Evolutionary conservation across 1,140 invertebrate species (phyloP), one percentile per base, ranked within the genome.

Genomic region (Calycopis cecrops): DNA sequence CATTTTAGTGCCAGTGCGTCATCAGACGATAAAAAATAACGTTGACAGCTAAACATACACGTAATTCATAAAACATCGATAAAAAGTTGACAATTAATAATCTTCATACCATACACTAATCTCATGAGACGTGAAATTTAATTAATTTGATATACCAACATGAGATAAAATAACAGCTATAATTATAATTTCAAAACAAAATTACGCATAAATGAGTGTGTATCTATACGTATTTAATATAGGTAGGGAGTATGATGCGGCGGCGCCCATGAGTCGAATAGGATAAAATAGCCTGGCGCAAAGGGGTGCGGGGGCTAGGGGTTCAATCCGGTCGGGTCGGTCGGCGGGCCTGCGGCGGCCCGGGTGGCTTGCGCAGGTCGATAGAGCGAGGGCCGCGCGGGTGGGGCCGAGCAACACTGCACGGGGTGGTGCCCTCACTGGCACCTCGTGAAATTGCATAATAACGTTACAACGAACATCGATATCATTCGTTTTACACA

Each of bases 351-450:
- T 62, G 76, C 71, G 64, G 60, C 67, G 68, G 69, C 65, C 67
- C 74, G 71, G 69, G 71, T 74, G 72, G 76, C 76, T 68, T 67
- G 80, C 79, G 79, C 72, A 77, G 83, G 78, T 79, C 73, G 88
- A 81, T 77, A 77, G 69, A 80, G 76, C 76, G 68, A 79, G 79
- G 76, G 68, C 72, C 71, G 76, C 71, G 76, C 76, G 81, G 88
- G 87, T 87, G 85, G 88, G 86, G 88, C 77, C 77, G 79, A 87
- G 70, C 62, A 61, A 60, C 70, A 73, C 71, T 71, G 73, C 68
- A 71, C 71, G 59, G 73, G 71, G 77, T 75, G 79, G 69, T 74
- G 67, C 73, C 70, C 67, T 73, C 67, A 62, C 69, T 66, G 73
- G 75, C 71, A 75, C 73, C 69, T 72, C 66, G 60, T 59, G 48